Conservation (phyloP, 2,888 invertebrate genomes). For the Altica lythri region DNA sequence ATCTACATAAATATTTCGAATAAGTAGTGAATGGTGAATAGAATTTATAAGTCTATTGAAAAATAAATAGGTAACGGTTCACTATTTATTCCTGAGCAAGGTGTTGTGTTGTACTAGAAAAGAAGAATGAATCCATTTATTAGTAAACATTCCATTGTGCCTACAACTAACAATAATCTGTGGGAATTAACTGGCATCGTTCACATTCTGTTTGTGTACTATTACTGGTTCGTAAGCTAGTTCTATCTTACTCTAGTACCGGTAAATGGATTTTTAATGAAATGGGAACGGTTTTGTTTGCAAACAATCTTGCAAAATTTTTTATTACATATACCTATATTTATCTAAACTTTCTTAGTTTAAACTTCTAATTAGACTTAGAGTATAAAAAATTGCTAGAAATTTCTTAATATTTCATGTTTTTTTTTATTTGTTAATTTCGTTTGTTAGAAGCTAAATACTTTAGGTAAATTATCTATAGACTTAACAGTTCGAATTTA, state of each 20-base stretch:
- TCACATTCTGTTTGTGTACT: neutral
- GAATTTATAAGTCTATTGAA: neutral
- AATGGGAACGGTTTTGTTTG: conserved; percentile 15
- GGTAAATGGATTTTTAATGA: conserved; percentile 23
- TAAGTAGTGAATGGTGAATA: conserved; percentile 4
- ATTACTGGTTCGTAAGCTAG: neutral
- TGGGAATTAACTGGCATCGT: neutral
- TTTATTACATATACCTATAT: too few relatives aligned
- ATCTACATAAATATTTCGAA: too few relatives aligned
- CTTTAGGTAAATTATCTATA: too few relatives aligned
- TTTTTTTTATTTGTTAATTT: too few relatives aligned
- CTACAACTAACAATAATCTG: neutral
- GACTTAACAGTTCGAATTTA: too few relatives aligned
- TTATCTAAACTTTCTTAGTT: too few relatives aligned
- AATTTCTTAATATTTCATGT: too few relatives aligned
- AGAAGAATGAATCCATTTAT: conserved; percentile 6
- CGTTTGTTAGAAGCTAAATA: too few relatives aligned
- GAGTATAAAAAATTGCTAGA: too few relatives aligned
- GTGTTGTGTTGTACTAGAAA: conserved; percentile 4
- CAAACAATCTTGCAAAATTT: too few relatives aligned
- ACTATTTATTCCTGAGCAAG: neutral
- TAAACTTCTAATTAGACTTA: too few relatives aligned
- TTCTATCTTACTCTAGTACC: neutral
- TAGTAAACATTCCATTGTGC: conserved; percentile 4
- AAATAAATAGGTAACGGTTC: conserved; percentile 1